Base-by-base conservation (phyloP, 2,888 invertebrate species). In the Mythimna loreyi region DNA sequence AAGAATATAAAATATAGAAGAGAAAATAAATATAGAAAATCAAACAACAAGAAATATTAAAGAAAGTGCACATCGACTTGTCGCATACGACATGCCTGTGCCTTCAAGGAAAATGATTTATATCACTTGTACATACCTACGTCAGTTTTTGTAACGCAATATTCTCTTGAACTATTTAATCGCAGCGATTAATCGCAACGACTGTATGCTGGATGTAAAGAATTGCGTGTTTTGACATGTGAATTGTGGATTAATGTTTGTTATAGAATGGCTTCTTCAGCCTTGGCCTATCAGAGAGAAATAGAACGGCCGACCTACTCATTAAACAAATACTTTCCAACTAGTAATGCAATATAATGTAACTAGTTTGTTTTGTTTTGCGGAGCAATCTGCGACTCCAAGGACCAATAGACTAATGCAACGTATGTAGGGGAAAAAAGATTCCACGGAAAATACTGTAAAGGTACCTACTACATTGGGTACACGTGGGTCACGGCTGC, bases 61-160 rank as follows among this genome's bases (percentile, higher is more conserved):
- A 56, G 75, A 82, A 81, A 82, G 75, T 58, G 47, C 55, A 28
- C 33, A 58, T 56, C 25, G 19, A 67, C 61, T 52, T 28, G 70
- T 61, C 53, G n/a, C 40, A 75, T 69, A 28, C 65, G 68, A 55
- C 57, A 56, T 63, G 69, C 43, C 28, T 28, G 69, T 56, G 53
- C 57, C 66, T 68, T 69, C 61, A 69, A 83, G 73, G 53, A 66
- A 76, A 70, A 74, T 81, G 71, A 83, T 74, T 80, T 72, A 74
- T 80, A 66, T 63, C 43, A 50, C 25, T 28, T 3, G 28, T 28
- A 28, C 28, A 28, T 28, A 55, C 7, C 55, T 45, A 49, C 47
- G 21, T 36, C 45, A 21, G 59, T 77, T 77, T 80, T 80, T 76
- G 45, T 25, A 6, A 33, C 43, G 36, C 9, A 19, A 45, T 61